These are phyloP conservation scores for Drosophila equinoxialis DNA, from an alignment of 1,140 invertebrate species.

Conservation along the genomic window DNA sequence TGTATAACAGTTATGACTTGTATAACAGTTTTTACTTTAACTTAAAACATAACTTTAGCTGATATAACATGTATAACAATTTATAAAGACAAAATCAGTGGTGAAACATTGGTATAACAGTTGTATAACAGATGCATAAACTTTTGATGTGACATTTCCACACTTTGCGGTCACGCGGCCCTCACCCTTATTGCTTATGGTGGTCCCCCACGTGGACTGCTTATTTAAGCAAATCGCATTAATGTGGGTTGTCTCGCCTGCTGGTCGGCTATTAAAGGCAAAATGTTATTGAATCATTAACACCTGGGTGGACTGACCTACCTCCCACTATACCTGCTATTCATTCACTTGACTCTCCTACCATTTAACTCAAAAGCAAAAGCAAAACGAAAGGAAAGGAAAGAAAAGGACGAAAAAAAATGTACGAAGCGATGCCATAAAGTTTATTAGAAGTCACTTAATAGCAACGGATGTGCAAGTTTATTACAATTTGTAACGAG, in stretches of 20 bases:
- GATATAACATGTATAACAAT: not conserved
- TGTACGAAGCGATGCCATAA: constrained; percentile 70
- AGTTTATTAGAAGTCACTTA: constrained; percentile 81
- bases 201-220: not conserved
- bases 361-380: constrained; percentile 5
- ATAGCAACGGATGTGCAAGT: constrained; percentile 74
- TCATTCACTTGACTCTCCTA: constrained; percentile 1
- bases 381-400: not conserved
- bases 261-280: constrained; percentile 62
- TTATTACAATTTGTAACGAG: constrained; percentile 79
- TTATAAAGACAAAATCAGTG: too few relatives aligned
- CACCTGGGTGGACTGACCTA: constrained; percentile 45
- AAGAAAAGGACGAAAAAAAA: constrained; percentile 5
- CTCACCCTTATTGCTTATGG: not conserved
- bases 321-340: not conserved
- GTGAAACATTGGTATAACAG: not conserved
- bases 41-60: too few relatives aligned
- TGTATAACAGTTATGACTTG: not conserved
- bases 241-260: constrained; percentile 66
- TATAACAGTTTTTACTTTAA: not conserved
- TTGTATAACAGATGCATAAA: not conserved
- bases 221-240: constrained; percentile 51
- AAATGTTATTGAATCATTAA: constrained; percentile 81
- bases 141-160: constrained; percentile 4
- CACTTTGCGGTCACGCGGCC: not conserved